Evolutionary conservation across 2,113 vertebrate species (phyloP), one percentile per base, ranked within the genome.

Genomic region (Chrysemys picta): DNA sequence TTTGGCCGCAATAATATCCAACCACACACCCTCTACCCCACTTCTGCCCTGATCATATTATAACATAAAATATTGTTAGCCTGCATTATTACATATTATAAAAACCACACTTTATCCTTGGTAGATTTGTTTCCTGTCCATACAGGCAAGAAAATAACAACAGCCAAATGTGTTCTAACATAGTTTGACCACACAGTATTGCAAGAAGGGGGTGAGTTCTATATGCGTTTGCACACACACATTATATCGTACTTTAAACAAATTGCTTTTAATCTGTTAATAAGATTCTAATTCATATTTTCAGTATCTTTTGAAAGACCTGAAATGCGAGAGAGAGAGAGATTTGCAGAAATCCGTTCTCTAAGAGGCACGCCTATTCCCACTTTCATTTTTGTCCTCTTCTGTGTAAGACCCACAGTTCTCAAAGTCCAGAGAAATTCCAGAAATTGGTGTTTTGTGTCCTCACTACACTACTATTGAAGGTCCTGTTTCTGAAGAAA

Each of bases 341-440:
- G 65, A 81, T 57, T 0, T 52, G 10, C 27, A 27, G 75, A 35
- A 95, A 85, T 53, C 27, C 45, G 45, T 72, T 89, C 83, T 42
- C 13, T 29, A 84, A 65, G 50, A 79, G 8, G 50, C 1, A 1
- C 81, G 87, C 85, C 87, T n/a, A 75, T 76, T 84, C 50, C 50
- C 49, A 72, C 22, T 85, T 84, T 90, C 82, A 54, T 27, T 75
- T 87, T 81, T 80, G 78, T 69, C 52, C 93, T 24, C 25, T 11
- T 8, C 4, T 24, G 22, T 31, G 62, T 78, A 8, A 1, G 62
- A 89, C 59, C 3, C 82, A n/a, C n/a, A 13, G 25, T 1, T 65
- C 88, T 83, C 79, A 88, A 89, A 94, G 82, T 57, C 57, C 65
- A 3, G 2, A 76, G 49, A 59, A 91, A 87, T 80, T 75, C 49